Evolutionary conservation across 1,140 invertebrate species (phyloP), one percentile per base, ranked within the genome.

Genomic region (Radopholus similis): DNA sequence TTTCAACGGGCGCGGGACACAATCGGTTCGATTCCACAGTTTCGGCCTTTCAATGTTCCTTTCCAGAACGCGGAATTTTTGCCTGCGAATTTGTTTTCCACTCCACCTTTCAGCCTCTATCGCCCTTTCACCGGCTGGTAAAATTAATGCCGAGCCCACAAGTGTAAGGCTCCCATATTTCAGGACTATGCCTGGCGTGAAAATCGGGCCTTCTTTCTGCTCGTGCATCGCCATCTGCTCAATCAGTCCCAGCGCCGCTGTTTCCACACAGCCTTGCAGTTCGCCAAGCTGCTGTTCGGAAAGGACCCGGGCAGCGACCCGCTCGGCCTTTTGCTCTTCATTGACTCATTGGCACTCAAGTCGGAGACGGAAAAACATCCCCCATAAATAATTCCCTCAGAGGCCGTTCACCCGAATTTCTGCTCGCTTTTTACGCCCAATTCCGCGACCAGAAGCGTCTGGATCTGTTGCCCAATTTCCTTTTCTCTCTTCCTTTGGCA

Each of bases 391-490:
- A 18, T 4, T 59, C 26, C n/a, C 37, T 47, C 32, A 62, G 59
- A 42, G 59, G 40, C 47, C 21, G 32, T 49, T 62, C 26, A n/a
- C 59, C 59, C 9, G 49, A 62, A 47, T 62, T 62, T 21, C 59
- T 62, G 28, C 21, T 62, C 8, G 38, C 40, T 30, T 62, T 62
- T 62, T 62, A 40, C 32, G 38, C 26, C 28, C 49, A 62, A 71
- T 72, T 73, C 40, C 11, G 74, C 34, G 28, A 73, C 11, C 21
- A 53, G 30, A 51, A 54, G 21, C 76, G 76, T 32, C 54, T 77
- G 64, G 68, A 77, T 37, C 40, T 77, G 49, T 51, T 74, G 15
- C 72, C 72, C n/a, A 74, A 74, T 44, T 76, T 72, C 13, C 35
- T 71, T 23, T 74, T 72, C 21, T 73, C 68, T 32, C 37, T 68